These are phyloP conservation scores for Drosophila ustulata DNA, from an alignment of 2,888 invertebrate genomes.

Conservation along the genomic window DNA sequence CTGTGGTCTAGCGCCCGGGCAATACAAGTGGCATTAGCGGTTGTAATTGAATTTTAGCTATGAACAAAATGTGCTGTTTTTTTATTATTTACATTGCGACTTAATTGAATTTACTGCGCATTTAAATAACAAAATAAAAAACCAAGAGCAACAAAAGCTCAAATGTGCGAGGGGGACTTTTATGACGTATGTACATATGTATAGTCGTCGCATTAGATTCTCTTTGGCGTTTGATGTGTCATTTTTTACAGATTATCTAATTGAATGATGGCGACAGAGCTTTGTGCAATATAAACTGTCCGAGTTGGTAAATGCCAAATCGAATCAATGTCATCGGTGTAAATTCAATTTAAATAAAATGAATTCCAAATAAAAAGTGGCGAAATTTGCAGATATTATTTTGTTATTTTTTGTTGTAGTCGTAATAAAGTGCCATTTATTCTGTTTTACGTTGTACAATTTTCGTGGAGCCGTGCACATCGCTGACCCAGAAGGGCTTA, in stretches of 20 bases:
- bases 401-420: not conserved
- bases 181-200: not conserved
- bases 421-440: not conserved
- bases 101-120: conserved; percentile 67
- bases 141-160: not conserved
- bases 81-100: conserved; percentile 19
- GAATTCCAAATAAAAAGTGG: conserved; percentile 1
- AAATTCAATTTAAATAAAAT: conserved; percentile 17
- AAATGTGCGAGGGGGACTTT: not conserved
- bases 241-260: conserved; percentile 16
- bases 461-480: not conserved
- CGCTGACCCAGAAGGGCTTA: conserved; percentile 31
- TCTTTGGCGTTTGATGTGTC: not conserved
- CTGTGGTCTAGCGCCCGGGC: conserved; percentile 59
- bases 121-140: conserved; percentile 42
- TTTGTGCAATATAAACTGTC: conserved; percentile 16
- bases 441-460: not conserved
- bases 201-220: conserved; percentile 15
- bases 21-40: conserved; percentile 80
- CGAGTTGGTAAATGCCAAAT: conserved; percentile 32
- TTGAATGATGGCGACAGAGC: conserved; percentile 40
- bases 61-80: conserved; percentile 35
- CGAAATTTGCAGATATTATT: not conserved
- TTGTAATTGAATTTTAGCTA: conserved; percentile 76
- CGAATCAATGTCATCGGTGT: conserved; percentile 16